Evolutionary conservation across 2,113 vertebrate species (phyloP).

Genomic region (Oenanthe melanoleuca): DNA sequence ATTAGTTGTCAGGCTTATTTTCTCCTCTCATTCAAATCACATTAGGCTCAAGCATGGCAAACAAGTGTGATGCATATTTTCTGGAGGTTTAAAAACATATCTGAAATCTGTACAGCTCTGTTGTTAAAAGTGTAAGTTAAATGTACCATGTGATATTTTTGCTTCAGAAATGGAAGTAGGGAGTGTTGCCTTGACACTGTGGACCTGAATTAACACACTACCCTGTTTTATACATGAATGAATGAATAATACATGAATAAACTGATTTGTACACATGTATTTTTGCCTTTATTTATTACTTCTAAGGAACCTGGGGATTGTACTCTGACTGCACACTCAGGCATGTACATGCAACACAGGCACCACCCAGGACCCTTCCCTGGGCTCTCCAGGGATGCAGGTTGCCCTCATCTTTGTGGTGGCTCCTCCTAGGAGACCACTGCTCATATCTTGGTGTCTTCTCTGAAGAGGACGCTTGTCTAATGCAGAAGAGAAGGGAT

Average conservation of each 20-base stretch:
- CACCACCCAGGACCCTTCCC: not conserved
- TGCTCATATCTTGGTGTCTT: not conserved
- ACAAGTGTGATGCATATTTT: not conserved
- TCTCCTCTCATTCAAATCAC: slow-evolving; percentile 7
- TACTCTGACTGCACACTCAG: not conserved
- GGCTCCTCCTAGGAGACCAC: not conserved
- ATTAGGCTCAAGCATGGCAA: not conserved
- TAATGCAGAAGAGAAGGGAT: not conserved
- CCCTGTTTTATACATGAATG: not conserved
- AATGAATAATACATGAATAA: not conserved
- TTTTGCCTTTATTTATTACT: not conserved
- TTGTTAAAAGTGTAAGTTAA: not conserved
- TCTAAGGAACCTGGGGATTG: not conserved
- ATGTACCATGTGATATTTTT: not conserved
- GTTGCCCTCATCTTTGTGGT: not conserved
- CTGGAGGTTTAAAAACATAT: not conserved
- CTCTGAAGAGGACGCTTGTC: not conserved
- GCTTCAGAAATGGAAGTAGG: not conserved
- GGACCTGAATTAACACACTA: not conserved
- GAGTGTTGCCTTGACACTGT: not conserved
- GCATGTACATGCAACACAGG: not conserved
- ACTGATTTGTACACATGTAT: not conserved
- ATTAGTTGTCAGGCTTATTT: not conserved
- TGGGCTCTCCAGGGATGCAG: not conserved
- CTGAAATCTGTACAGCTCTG: not conserved